These are phyloP conservation scores for Noturus placidus DNA, from an alignment of 2,113 vertebrate species.

Conservation along the genomic window DNA sequence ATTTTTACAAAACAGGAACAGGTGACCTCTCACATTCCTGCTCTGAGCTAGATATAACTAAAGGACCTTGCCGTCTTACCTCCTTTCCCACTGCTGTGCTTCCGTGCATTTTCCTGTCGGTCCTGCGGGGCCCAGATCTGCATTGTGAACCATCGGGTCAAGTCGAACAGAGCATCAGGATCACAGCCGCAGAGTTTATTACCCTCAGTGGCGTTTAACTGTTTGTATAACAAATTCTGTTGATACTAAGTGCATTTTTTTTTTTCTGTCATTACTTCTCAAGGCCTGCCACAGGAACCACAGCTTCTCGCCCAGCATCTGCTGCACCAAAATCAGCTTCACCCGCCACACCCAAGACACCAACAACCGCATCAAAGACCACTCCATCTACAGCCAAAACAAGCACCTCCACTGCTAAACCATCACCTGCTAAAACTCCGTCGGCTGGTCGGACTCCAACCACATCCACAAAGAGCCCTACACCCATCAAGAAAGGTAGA, in stretches of 20 bases:
- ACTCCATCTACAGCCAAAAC: conserved; percentile 60
- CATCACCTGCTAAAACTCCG: conserved; percentile 69
- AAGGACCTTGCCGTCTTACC: background rate
- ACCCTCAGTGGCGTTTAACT: background rate
- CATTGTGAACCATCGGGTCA: conserved; percentile 38
- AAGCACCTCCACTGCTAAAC: conserved; percentile 51
- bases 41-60: background rate
- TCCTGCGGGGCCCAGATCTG: conserved; percentile 17
- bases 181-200: background rate
- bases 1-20: conserved; percentile 6
- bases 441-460: conserved; percentile 68
- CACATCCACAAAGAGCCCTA: conserved; percentile 63
- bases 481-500: conserved; percentile 73
- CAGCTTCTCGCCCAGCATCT: conserved; percentile 64
- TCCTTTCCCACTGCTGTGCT: background rate
- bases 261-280: conserved; percentile 27
- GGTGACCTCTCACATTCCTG: background rate
- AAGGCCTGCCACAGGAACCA: conserved; percentile 61
- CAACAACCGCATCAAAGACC: conserved; percentile 47
- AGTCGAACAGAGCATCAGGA: background rate
- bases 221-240: background rate
- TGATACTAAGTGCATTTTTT: conserved; percentile 3
- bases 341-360: conserved; percentile 56
- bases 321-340: conserved; percentile 52
- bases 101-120: background rate